Percentiles rank a stretch among this genome's conserved stretches.
These are phyloP conservation scores for Ceratothoa steindachneri DNA, from an alignment of 2,888 invertebrate genomes.

Conservation along the genomic window DNA sequence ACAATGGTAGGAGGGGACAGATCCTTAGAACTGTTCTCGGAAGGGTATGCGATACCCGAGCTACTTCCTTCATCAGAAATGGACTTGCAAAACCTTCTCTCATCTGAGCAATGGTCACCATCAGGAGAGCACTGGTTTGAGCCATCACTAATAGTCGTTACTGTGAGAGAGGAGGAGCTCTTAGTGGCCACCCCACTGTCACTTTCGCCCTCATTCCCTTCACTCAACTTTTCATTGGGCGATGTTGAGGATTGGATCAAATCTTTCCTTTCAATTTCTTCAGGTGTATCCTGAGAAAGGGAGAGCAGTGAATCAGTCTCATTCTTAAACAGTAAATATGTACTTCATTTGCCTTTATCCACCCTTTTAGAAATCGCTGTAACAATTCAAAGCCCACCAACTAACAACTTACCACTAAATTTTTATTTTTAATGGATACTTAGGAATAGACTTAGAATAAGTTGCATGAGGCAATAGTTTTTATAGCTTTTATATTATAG, in stretches of 20 bases:
- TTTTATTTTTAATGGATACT: too few relatives aligned
- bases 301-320: not conserved
- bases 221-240: not conserved
- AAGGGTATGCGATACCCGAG: not conserved
- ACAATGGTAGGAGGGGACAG: not conserved
- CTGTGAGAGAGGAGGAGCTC: not conserved
- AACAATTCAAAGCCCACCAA: too few relatives aligned
- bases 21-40: not conserved
- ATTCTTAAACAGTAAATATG: too few relatives aligned
- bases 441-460: too few relatives aligned
- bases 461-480: too few relatives aligned
- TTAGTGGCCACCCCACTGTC: slow-evolving; percentile 2
- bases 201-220: not conserved
- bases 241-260: too few relatives aligned
- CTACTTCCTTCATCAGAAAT: not conserved
- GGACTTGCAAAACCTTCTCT: not conserved
- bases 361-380: too few relatives aligned
- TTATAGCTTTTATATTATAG: too few relatives aligned
- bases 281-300: not conserved
- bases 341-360: too few relatives aligned
- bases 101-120: not conserved
- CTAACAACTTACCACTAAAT: too few relatives aligned
- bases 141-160: not conserved
- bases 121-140: not conserved
- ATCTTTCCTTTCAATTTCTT: not conserved